A percentile compares a stretch with the other conserved stretches of the same genome.
phyloP scores from a whole-genome alignment of 2,113 vertebrate species.

The Indicator indicator region DNA sequence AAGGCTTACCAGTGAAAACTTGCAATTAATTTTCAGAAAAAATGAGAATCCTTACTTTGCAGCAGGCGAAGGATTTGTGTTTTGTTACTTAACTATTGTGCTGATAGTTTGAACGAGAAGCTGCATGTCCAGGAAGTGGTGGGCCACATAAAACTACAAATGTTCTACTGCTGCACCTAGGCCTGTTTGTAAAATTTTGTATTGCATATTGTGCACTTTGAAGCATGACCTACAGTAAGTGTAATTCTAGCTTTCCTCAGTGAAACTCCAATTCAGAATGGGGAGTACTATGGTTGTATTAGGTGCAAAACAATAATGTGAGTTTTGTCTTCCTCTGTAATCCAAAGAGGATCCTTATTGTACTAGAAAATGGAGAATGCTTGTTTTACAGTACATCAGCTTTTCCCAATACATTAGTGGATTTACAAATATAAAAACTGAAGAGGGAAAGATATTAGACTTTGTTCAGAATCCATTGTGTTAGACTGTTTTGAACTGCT shows the following conservation, averaged over 20 bases:
- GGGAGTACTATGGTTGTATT: neutral
- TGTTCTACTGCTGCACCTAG: neutral
- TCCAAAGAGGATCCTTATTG: neutral
- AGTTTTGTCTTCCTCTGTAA: neutral
- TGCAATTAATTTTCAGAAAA: neutral
- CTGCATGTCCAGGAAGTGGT: neutral
- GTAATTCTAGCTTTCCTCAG: neutral
- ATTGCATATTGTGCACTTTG: neutral
- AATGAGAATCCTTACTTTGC: neutral
- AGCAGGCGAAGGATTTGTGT: neutral
- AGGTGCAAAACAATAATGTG: neutral
- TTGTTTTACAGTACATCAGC: neutral
- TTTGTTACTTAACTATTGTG: neutral
- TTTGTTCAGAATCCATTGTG: neutral
- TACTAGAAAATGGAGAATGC: neutral
- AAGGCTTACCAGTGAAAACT: neutral
- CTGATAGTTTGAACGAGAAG: neutral
- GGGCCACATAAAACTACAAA: neutral
- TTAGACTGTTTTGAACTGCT: neutral
- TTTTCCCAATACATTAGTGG: neutral
- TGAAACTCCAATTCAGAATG: neutral
- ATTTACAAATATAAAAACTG: neutral
- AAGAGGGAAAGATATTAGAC: neutral
- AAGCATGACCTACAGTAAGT: neutral
- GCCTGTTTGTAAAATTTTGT: neutral